Conservation (phyloP, 1,140 invertebrate genomes). For the Cydia fagiglandana region DNA sequence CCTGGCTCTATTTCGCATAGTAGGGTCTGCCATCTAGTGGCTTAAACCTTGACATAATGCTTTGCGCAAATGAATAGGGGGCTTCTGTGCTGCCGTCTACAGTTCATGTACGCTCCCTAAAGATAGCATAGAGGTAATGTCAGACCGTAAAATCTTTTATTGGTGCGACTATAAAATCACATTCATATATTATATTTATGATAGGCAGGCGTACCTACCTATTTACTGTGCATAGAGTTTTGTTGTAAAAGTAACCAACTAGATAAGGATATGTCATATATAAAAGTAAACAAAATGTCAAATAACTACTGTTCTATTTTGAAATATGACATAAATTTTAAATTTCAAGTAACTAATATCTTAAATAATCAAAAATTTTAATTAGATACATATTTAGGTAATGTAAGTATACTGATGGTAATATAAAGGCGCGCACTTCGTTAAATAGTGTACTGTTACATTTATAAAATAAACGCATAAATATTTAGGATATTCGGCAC, state of each 20-base stretch:
- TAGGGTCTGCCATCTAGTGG: no score
- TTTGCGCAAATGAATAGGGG: no score
- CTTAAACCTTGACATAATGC: no score
- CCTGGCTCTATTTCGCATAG: no score
- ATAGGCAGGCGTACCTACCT: no score
- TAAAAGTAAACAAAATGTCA: constrained; percentile 32
- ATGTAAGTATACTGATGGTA: constrained; percentile 25
- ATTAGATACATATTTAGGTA: neutral
- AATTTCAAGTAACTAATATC: constrained; percentile 57
- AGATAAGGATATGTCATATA: neutral
- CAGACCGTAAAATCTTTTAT: no score
- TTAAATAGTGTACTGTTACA: neutral
- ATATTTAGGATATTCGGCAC: neutral
- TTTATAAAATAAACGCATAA: neutral
- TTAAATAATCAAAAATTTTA: neutral
- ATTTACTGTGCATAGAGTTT: neutral
- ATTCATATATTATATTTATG: no score
- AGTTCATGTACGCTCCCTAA: no score
- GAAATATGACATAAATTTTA: constrained; percentile 42
- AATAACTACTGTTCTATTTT: neutral
- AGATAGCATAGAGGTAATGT: no score
- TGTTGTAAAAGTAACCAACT: neutral
- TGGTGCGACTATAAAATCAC: no score
- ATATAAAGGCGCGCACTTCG: constrained; percentile 30
- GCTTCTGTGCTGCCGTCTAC: no score